These are phyloP conservation scores for Andricus grossulariae DNA, from an alignment of 1,140 invertebrate species.

Conservation along the genomic window DNA sequence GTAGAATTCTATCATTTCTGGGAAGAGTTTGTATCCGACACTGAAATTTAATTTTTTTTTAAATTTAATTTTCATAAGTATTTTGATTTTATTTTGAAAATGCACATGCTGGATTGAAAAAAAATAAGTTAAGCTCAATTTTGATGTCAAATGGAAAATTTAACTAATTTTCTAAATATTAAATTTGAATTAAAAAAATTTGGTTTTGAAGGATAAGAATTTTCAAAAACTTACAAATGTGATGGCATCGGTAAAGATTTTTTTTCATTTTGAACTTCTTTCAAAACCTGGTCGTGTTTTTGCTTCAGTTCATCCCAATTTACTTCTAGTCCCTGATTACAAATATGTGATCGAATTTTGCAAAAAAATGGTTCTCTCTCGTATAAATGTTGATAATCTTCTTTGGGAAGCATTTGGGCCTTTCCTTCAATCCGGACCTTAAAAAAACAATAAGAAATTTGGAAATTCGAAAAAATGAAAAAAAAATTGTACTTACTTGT, in stretches of 20 bases:
- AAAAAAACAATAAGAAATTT: slow-evolving; percentile 5
- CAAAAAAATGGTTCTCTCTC: slow-evolving; percentile 71
- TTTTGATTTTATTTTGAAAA: slow-evolving; percentile 13
- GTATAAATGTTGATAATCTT: slow-evolving; percentile 68
- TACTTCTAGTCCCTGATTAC: slow-evolving; percentile 68
- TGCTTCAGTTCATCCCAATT: slow-evolving; percentile 71
- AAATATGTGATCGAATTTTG: slow-evolving; percentile 73
- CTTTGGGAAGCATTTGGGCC: slow-evolving; percentile 58
- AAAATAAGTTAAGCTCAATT: too few species aligned
- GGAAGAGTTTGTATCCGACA: slow-evolving; percentile 65
- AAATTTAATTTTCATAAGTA: slow-evolving; percentile 29
- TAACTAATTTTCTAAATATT: too few species aligned
- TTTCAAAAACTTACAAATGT: slow-evolving; percentile 69
- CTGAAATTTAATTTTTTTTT: slow-evolving; percentile 61
- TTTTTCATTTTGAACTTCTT: slow-evolving; percentile 52
- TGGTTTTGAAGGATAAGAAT: too few species aligned
- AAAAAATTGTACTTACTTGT: slow-evolving; percentile 65
- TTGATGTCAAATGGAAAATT: too few species aligned
- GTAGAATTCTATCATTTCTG: slow-evolving; percentile 70
- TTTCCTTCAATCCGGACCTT: slow-evolving; percentile 72
- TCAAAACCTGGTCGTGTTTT: slow-evolving; percentile 65
- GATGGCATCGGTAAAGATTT: slow-evolving; percentile 67
- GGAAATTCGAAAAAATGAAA: background rate
- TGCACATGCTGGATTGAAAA: background rate
- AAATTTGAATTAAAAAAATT: too few species aligned